Conservation (phyloP, 1,140 invertebrate species). For the Carcinoscorpius rotundicauda region DNA sequence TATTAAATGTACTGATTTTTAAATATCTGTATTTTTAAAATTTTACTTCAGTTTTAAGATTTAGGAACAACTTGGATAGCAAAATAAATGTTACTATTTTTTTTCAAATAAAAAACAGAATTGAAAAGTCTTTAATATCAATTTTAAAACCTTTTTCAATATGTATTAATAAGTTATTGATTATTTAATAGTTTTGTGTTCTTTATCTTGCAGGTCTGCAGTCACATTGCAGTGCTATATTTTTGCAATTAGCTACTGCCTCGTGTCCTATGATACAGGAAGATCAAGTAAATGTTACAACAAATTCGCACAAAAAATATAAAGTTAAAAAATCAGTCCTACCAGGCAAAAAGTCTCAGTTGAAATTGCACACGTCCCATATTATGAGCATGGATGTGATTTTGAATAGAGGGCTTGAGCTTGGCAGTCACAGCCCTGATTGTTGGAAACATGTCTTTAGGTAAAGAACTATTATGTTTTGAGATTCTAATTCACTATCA, state of each 20-base stretch:
- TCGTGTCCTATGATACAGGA: slow-evolving; percentile 49
- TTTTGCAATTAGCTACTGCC: slow-evolving; percentile 47
- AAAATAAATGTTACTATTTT: too few species aligned
- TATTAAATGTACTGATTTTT: too few species aligned
- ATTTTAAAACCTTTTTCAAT: too few species aligned
- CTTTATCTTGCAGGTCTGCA: slow-evolving; percentile 48
- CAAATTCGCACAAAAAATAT: slow-evolving; percentile 11
- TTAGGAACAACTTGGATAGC: too few species aligned
- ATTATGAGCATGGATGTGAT: slow-evolving; percentile 81
- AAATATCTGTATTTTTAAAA: too few species aligned
- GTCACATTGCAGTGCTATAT: slow-evolving; percentile 65
- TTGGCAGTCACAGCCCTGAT: slow-evolving; percentile 76
- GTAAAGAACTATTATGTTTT: slow-evolving; percentile 32
- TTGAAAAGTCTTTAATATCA: too few species aligned
- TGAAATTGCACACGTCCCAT: slow-evolving; percentile 54
- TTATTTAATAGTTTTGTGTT: background rate
- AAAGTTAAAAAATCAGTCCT: slow-evolving; percentile 20
- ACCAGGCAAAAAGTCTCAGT: slow-evolving; percentile 14
- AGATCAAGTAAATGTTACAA: slow-evolving; percentile 9
- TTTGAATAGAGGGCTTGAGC: slow-evolving; percentile 61
- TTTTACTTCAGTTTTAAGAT: too few species aligned
- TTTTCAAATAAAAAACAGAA: too few species aligned
- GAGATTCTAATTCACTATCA: too few species aligned
- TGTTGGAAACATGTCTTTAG: slow-evolving; percentile 87
- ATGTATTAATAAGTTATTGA: too few species aligned